Evolutionary conservation across 1,140 invertebrate genomes (phyloP).

Genomic region (Heliothis virescens): DNA sequence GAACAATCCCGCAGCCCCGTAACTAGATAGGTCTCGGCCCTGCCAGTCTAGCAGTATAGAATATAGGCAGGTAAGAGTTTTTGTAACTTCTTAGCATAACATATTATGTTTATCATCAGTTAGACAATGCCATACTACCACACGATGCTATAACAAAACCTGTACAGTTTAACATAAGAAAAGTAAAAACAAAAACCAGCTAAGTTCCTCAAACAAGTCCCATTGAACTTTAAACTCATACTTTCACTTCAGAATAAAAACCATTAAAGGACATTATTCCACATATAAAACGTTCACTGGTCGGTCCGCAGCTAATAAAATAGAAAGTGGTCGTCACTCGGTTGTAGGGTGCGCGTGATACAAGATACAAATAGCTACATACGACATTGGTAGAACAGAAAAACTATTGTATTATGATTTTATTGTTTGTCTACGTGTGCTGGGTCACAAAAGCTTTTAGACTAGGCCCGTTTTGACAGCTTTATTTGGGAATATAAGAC

Average conservation of each 20-base stretch:
- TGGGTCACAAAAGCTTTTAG: not conserved
- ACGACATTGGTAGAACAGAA: not conserved
- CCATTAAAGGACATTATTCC: constrained; percentile 19
- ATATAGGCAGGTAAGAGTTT: too few species aligned
- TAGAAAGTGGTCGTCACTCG: constrained; percentile 24
- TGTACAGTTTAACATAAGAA: too few species aligned
- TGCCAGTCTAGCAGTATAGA: too few species aligned
- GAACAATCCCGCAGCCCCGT: too few species aligned
- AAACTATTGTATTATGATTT: constrained; percentile 27
- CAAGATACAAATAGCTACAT: constrained; percentile 12
- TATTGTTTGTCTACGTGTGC: constrained; percentile 1
- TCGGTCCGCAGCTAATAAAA: constrained; percentile 8
- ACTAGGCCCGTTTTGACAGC: not conserved
- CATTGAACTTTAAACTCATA: not conserved
- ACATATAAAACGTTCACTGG: not conserved
- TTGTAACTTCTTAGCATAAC: too few species aligned
- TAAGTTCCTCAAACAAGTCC: not conserved
- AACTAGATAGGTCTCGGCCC: too few species aligned
- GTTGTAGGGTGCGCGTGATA: not conserved
- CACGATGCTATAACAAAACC: too few species aligned
- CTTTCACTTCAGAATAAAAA: not conserved
- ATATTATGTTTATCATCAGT: too few species aligned
- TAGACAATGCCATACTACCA: too few species aligned
- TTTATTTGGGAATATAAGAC: not conserved
- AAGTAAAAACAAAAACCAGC: too few species aligned